These are phyloP conservation scores for Pelecanus crispus DNA, from an alignment of 2,113 vertebrate species.

Conservation along the genomic window DNA sequence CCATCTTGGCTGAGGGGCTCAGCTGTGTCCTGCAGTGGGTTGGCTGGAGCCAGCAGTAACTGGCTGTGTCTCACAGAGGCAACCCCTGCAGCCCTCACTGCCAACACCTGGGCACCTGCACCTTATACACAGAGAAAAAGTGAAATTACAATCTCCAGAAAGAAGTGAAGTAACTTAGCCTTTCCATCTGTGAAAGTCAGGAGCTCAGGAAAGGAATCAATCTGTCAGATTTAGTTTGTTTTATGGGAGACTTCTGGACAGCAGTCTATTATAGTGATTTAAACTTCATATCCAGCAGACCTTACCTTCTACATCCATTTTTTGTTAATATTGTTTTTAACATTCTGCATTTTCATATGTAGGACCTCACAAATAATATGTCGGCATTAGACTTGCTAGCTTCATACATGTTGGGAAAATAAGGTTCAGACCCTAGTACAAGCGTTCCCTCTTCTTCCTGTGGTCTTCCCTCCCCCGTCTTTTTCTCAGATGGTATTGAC, in stretches of 20 bases:
- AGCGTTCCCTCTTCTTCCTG: neutral
- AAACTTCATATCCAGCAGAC: neutral
- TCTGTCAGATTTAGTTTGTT: neutral
- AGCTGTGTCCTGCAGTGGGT: neutral
- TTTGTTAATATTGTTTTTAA: neutral
- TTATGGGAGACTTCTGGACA: neutral
- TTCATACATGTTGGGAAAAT: neutral
- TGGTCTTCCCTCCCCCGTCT: neutral
- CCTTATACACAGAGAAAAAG: accelerated
- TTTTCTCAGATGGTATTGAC: neutral
- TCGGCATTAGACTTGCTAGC: neutral
- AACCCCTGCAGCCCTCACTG: neutral
- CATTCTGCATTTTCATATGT: neutral
- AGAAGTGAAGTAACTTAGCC: neutral
- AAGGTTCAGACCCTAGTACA: neutral
- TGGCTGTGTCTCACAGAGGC: neutral
- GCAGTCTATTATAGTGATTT: neutral
- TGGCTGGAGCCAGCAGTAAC: neutral
- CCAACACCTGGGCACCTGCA: neutral
- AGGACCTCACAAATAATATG: neutral
- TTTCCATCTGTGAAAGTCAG: neutral
- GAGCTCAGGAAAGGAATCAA: neutral
- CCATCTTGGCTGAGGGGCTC: neutral
- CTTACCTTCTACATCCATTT: neutral
- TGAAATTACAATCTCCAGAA: neutral